Evolutionary conservation across 2,888 invertebrate species (phyloP).

Genomic region (Zaprionus lineosus): DNA sequence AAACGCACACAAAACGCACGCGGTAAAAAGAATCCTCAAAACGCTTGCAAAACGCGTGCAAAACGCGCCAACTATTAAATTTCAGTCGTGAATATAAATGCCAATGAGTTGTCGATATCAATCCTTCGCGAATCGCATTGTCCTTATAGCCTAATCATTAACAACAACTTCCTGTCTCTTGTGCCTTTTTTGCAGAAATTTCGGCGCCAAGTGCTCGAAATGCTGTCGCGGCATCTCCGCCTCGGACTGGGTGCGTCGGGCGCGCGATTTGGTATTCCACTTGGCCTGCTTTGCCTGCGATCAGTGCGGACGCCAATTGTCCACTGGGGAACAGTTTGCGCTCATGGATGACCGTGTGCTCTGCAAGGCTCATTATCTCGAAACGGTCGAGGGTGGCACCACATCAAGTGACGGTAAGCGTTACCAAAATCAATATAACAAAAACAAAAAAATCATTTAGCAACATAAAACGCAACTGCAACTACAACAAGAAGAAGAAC

Average conservation of each 20-base stretch:
- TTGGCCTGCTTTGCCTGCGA: conserved; percentile 99
- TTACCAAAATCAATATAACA: conserved; percentile 20
- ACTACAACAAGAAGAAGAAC: conserved; percentile 1
- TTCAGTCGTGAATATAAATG: too few relatives aligned
- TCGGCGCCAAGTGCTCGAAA: conserved; percentile 97
- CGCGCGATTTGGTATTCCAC: conserved; percentile 97
- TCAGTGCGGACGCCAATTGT: conserved; percentile 95
- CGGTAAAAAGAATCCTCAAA: neutral
- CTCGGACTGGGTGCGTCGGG: conserved; percentile 98
- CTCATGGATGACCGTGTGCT: conserved; percentile 96
- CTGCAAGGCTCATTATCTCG: conserved; percentile 98
- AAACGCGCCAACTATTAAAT: too few relatives aligned
- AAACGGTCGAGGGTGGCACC: conserved; percentile 95
- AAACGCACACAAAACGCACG: neutral
- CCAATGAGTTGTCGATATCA: too few relatives aligned
- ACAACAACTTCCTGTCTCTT: conserved; percentile 46
- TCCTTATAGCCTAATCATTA: too few relatives aligned
- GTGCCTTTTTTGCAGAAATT: conserved; percentile 88
- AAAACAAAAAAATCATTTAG: neutral
- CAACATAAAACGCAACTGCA: conserved; percentile 10
- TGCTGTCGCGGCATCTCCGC: conserved; percentile 96
- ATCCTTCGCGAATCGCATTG: too few relatives aligned
- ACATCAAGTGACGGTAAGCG: conserved; percentile 93
- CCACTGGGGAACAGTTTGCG: conserved; percentile 98
- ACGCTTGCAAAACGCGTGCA: too few relatives aligned